These are phyloP conservation scores for Clunio marinus DNA, from an alignment of 2,888 invertebrate genomes.

Conservation along the genomic window DNA sequence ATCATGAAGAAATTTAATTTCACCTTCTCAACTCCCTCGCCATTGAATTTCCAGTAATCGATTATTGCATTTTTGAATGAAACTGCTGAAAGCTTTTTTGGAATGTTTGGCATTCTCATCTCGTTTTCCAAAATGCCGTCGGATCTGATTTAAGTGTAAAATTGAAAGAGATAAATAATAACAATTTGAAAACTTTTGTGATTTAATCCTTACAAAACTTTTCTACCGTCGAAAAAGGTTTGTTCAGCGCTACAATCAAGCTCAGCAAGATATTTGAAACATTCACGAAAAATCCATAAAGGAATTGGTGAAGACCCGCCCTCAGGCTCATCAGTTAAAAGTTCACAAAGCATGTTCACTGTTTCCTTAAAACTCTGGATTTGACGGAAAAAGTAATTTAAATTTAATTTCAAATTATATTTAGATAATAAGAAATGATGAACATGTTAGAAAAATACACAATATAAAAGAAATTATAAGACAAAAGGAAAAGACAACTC, in stretches of 20 bases:
- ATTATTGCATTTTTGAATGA: constrained; percentile 42
- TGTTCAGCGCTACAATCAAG: constrained; percentile 51
- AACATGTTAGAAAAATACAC: not conserved
- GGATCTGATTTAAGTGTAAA: constrained; percentile 42
- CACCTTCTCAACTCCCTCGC: constrained; percentile 20
- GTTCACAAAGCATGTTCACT: constrained; percentile 75
- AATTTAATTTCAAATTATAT: too few species aligned
- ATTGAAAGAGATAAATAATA: too few species aligned
- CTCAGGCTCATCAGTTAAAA: constrained; percentile 76
- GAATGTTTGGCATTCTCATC: constrained; percentile 41
- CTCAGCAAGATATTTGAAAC: constrained; percentile 57
- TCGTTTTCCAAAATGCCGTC: constrained; percentile 42
- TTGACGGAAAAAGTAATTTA: not conserved
- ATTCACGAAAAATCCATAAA: constrained; percentile 58
- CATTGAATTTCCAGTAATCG: constrained; percentile 39
- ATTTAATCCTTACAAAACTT: constrained; percentile 42
- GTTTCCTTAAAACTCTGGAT: constrained; percentile 67
- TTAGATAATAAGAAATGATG: constrained; percentile 9
- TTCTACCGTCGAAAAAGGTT: constrained; percentile 42
- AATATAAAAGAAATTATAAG: not conserved
- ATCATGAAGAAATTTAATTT: not conserved
- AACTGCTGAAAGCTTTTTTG: constrained; percentile 42
- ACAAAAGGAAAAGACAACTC: constrained; percentile 41
- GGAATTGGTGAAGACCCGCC: constrained; percentile 75
- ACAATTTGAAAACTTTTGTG: too few species aligned